A percentile compares a stretch with the other conserved stretches of the same genome.
Evolutionary conservation across 2,113 vertebrate species (phyloP).

Genomic region (Sturnus vulgaris): DNA sequence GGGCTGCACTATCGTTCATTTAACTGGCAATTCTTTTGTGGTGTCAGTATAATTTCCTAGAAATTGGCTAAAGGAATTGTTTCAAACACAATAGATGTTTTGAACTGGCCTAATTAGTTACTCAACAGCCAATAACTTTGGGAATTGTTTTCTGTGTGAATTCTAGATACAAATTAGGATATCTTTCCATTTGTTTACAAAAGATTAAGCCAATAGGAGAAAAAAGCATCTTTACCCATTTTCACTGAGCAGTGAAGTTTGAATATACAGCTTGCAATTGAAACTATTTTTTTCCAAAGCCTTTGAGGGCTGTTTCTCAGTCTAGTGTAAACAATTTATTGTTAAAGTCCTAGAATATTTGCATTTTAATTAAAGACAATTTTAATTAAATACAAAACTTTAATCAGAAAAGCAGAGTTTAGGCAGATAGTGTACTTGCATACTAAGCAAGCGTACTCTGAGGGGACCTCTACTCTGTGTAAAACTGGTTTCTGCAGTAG

Average conservation of each 20-base stretch:
- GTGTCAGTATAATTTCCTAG: constrained; percentile 7
- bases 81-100: constrained; percentile 36
- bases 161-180: constrained; percentile 50
- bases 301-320: constrained; percentile 69
- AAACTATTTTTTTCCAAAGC: constrained; percentile 62
- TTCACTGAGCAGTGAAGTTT: constrained; percentile 69
- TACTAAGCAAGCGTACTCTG: constrained; percentile 50
- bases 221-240: constrained; percentile 51
- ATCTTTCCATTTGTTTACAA: constrained; percentile 59
- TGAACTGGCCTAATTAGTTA: constrained; percentile 62
- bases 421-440: constrained; percentile 56
- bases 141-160: constrained; percentile 35
- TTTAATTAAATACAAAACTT: constrained; percentile 77
- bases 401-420: constrained; percentile 68
- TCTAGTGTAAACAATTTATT: constrained; percentile 78
- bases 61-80: constrained; percentile 49
- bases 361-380: constrained; percentile 76
- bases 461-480: constrained; percentile 11
- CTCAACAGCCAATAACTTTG: constrained; percentile 40
- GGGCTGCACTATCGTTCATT: background rate
- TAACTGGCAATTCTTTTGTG: constrained; percentile 29
- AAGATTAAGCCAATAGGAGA: constrained; percentile 57
- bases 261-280: constrained; percentile 65
- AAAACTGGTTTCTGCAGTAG: constrained; percentile 31
- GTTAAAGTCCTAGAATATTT: constrained; percentile 75